Conservation (phyloP, 1,140 invertebrate genomes). For the Eumaeus atala region DNA sequence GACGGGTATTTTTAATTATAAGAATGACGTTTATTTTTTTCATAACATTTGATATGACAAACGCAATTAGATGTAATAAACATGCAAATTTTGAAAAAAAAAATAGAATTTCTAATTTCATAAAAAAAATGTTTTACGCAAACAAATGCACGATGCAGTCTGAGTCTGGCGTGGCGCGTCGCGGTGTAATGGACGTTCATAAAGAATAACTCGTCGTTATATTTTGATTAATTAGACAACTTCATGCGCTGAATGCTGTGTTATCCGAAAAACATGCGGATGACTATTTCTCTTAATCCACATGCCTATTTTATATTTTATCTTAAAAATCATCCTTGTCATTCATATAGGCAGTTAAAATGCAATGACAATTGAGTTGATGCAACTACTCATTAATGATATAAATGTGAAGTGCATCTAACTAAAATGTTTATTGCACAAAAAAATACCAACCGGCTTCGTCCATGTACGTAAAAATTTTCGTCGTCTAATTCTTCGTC, state of each 20-base stretch:
- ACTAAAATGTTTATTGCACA: background rate
- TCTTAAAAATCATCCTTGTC: no score
- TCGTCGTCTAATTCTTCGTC: slow-evolving; percentile 51
- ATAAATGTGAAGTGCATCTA: no score
- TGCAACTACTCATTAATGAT: no score
- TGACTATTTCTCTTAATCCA: background rate
- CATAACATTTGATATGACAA: no score
- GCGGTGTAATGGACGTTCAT: slow-evolving; percentile 26
- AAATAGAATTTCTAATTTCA: background rate
- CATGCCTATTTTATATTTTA: background rate
- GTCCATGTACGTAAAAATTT: slow-evolving; percentile 48
- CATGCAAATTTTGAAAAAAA: background rate
- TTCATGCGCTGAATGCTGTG: slow-evolving; percentile 2
- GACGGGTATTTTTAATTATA: no score
- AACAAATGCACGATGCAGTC: slow-evolving; percentile 13
- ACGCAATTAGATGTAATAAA: background rate
- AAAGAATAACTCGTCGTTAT: slow-evolving; percentile 5
- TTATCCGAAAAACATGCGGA: slow-evolving; percentile 7
- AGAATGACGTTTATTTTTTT: no score
- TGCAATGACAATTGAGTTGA: background rate
- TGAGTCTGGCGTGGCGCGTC: slow-evolving; percentile 27
- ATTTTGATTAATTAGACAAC: no score
- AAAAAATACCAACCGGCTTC: slow-evolving; percentile 48
- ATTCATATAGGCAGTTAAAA: background rate
- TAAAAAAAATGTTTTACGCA: slow-evolving; percentile 13